phyloP scores from a whole-genome alignment of 2,113 vertebrate species.

The Asarcornis scutulata region DNA sequence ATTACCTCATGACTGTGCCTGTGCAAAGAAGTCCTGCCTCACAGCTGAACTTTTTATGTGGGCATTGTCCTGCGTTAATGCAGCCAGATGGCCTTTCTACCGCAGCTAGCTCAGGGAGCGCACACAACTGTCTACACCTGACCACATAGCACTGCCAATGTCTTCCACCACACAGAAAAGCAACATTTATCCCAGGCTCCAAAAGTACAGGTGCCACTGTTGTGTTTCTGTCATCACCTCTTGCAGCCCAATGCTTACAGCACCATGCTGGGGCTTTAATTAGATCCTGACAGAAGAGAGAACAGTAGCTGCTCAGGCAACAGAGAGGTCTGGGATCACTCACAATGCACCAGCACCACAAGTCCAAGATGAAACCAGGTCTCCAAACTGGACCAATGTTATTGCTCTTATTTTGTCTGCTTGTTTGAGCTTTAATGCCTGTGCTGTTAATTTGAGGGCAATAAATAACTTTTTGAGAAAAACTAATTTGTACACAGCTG shows the following conservation, averaged over 20 bases:
- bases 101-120: not conserved
- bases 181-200: not conserved
- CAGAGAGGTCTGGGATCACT: not conserved
- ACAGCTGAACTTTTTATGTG: not conserved
- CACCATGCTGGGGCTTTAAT: conserved; percentile 26
- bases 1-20: not conserved
- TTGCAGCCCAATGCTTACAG: not conserved
- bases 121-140: not conserved
- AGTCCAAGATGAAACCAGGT: not conserved
- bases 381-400: not conserved
- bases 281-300: conserved; percentile 20
- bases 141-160: not conserved
- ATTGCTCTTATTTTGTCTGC: conserved; percentile 2
- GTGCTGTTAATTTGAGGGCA: conserved; percentile 49
- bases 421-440: conserved; percentile 57
- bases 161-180: not conserved
- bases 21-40: not conserved
- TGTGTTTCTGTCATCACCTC: not conserved
- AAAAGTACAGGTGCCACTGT: not conserved
- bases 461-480: conserved; percentile 71
- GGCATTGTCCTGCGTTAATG: not conserved
- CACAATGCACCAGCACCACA: not conserved
- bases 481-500: conserved; percentile 66
- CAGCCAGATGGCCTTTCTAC: not conserved
- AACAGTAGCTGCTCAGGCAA: not conserved